Evolutionary conservation across 2,113 vertebrate species (phyloP), one percentile per base, ranked within the genome.

Genomic region (Saccopteryx leptura): DNA sequence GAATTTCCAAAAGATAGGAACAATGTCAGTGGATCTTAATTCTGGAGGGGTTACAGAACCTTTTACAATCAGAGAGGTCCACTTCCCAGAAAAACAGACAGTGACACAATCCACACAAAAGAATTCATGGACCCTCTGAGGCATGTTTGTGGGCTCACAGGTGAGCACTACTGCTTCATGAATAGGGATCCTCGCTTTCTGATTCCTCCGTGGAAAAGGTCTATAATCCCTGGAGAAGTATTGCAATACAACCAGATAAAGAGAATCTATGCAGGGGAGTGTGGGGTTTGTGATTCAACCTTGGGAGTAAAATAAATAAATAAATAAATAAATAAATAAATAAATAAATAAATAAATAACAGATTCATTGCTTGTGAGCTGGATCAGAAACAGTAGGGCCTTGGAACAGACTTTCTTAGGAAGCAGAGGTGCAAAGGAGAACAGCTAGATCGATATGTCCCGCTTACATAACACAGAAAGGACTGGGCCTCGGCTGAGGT

Each of bases 401-500:
- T 93, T 74, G 65, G n/a, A 68, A 78, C n/a, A 48, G 56, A 76
- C 46, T 83, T n/a, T 68, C 74, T 78, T 26, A 54, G 18, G 26
- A 5, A 84, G 3, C n/a, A 54, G 61, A 89, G 75, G 48, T 10
- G 19, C 2, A 1, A 66, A 76, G 54, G 78, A 80, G 17, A 91
- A 17, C 56, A 78, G 50, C 50, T 21, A n/a, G 60, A 31, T 48
- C 46, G 72, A 63, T 71, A 26, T 1, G 3, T 23, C 33, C 68
- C 11, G 10, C 61, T 19, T 31, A 11, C 0, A 0, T n/a, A 15
- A 56, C 2, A 1, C 11, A 9, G 48, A 24, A 17, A 21, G 23
- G 14, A 13, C 8, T 4, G 7, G 52, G 50, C 28, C 58, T 84
- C 12, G 0, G 2, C 9, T 7, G 21, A n/a, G n/a, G 14, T 13